Evolutionary conservation across 1,140 invertebrate genomes (phyloP).

Genomic region (Drosophila paulistorum): DNA sequence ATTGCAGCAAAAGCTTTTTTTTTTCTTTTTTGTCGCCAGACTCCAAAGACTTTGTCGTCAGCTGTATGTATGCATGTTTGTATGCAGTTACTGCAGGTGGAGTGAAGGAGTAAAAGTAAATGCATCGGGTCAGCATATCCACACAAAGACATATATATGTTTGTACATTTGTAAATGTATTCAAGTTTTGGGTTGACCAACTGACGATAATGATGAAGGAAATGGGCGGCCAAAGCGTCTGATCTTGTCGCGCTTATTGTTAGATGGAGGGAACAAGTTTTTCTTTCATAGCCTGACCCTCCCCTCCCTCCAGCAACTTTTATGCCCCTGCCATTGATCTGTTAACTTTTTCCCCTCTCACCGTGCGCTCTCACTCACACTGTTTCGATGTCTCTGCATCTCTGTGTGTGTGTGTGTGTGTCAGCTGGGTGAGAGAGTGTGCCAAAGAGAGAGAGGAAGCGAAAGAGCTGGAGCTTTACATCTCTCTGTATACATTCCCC

Average conservation of each 20-base stretch:
- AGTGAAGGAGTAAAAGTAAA: constrained; percentile 20
- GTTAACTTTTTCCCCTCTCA: not conserved
- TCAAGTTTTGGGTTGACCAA: constrained; percentile 30
- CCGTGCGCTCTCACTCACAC: not conserved
- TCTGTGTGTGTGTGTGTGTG: constrained; percentile 30
- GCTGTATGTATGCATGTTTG: not conserved
- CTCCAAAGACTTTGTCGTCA: constrained; percentile 12
- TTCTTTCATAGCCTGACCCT: constrained; percentile 39
- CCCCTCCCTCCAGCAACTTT: constrained; percentile 4
- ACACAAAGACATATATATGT: constrained; percentile 3
- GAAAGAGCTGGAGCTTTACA: constrained; percentile 19
- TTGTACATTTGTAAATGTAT: constrained; percentile 6
- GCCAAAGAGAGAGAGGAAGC: not conserved
- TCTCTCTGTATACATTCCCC: not conserved
- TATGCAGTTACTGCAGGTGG: constrained; percentile 2
- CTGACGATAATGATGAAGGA: constrained; percentile 30
- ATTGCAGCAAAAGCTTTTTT: constrained; percentile 18
- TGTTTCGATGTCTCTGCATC: not conserved
- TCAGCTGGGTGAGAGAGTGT: constrained; percentile 1
- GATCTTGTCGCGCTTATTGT: constrained; percentile 52
- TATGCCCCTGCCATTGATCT: constrained; percentile 9
- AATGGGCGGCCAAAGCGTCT: constrained; percentile 43
- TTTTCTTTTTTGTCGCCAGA: constrained; percentile 10
- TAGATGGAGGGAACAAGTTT: constrained; percentile 57
- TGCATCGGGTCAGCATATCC: constrained; percentile 4